These are phyloP conservation scores for Oreochromis niloticus DNA, from an alignment of 2,113 vertebrate genomes.

Conservation along the genomic window DNA sequence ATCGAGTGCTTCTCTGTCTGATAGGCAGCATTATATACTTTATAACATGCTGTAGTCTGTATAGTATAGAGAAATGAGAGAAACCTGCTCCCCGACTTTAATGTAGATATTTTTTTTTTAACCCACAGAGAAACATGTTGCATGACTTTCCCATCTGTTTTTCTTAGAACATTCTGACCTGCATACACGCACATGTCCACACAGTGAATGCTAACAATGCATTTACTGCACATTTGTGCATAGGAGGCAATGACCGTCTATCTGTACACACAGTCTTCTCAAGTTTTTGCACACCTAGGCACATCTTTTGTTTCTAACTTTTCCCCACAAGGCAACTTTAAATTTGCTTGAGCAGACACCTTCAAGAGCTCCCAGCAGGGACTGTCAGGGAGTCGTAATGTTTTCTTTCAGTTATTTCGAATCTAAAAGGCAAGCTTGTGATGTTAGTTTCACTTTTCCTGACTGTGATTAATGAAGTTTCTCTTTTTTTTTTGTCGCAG, in stretches of 20 bases:
- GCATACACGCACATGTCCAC: not conserved
- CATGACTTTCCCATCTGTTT: not conserved
- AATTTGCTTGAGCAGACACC: not conserved
- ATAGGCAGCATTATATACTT: not conserved
- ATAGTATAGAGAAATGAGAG: not conserved
- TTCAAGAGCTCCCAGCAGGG: not conserved
- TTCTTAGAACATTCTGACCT: conserved; percentile 18
- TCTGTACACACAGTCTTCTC: not conserved
- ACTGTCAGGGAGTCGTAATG: not conserved
- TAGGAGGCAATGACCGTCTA: not conserved
- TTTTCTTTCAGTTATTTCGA: not conserved
- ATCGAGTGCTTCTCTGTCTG: not conserved
- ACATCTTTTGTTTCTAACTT: not conserved
- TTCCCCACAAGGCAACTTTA: not conserved
- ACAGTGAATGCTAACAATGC: not conserved
- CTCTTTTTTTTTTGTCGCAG: conserved; percentile 52
- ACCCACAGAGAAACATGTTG: not conserved
- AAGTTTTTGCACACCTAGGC: not conserved
- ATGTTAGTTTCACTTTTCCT: not conserved
- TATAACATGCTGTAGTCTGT: not conserved
- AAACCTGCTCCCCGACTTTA: not conserved
- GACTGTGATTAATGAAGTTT: not conserved
- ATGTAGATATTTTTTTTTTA: not conserved
- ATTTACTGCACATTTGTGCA: not conserved
- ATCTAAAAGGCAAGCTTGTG: not conserved